Conservation (phyloP, 1,140 invertebrate genomes). For the Ylistrum balloti region DNA sequence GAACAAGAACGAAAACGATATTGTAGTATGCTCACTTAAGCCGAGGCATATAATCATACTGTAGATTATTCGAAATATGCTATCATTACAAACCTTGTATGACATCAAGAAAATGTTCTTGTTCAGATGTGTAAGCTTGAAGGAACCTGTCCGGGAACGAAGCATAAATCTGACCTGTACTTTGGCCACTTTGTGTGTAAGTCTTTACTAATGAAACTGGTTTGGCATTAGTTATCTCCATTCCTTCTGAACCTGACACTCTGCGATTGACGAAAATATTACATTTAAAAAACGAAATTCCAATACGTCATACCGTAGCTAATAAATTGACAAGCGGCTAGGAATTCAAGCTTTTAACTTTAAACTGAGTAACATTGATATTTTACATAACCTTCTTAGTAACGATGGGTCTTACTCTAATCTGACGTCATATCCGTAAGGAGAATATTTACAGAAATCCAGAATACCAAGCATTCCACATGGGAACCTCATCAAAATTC, state of each 20-base stretch:
- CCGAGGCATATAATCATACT: too few relatives aligned
- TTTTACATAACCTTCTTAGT: background rate
- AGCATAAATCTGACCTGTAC: background rate
- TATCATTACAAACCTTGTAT: constrained; percentile 42
- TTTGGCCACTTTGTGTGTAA: background rate
- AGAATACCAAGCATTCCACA: constrained; percentile 41
- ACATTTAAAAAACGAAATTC: too few relatives aligned
- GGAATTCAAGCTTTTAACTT: too few relatives aligned
- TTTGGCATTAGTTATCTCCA: constrained; percentile 37
- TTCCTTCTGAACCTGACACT: constrained; percentile 14
- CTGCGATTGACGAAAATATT: too few relatives aligned
- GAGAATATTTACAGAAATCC: background rate
- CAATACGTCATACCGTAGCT: too few relatives aligned
- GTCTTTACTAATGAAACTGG: background rate
- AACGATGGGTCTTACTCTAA: background rate
- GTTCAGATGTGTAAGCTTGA: constrained; percentile 27
- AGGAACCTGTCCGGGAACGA: constrained; percentile 24
- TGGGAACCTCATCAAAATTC: background rate
- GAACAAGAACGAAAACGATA: too few relatives aligned
- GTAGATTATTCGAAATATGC: too few relatives aligned
- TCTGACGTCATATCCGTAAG: constrained; percentile 40
- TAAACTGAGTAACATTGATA: too few relatives aligned
- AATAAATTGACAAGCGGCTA: too few relatives aligned
- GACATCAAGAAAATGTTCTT: constrained; percentile 21
- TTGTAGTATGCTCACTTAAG: too few relatives aligned